These are phyloP conservation scores for Ramazzottius varieornatus DNA, from an alignment of 2,888 invertebrate genomes.

Conservation along the genomic window DNA sequence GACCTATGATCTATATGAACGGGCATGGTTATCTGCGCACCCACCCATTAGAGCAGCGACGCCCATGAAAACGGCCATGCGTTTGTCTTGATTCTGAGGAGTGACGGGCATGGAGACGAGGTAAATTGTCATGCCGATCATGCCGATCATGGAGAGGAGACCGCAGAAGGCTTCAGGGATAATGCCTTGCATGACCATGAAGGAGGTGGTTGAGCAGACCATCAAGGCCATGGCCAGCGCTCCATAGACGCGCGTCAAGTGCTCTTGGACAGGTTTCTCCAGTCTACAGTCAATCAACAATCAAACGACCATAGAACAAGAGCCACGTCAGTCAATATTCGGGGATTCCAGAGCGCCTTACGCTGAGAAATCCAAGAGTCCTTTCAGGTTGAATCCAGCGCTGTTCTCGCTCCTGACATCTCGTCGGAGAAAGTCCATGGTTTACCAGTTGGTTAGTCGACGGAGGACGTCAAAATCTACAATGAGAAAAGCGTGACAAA, in stretches of 20 bases:
- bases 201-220: not conserved
- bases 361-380: not conserved
- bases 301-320: not conserved
- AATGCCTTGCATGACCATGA: not conserved
- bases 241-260: not conserved
- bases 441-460: too few relatives aligned
- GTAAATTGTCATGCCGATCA: not conserved
- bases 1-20: too few relatives aligned
- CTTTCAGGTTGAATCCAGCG: not conserved
- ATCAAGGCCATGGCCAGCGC: not conserved
- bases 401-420: too few relatives aligned
- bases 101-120: not conserved
- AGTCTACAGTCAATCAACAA: not conserved
- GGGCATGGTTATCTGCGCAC: too few relatives aligned
- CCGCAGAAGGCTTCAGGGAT: not conserved
- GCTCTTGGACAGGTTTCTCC: not conserved
- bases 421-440: too few relatives aligned
- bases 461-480: too few relatives aligned
- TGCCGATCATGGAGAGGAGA: not conserved
- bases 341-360: not conserved
- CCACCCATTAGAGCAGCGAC: not conserved
- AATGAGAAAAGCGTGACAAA: too few relatives aligned
- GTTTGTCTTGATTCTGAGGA: not conserved
- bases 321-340: too few relatives aligned
- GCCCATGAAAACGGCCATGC: not conserved